These are phyloP conservation scores for Sinhomidia bicolor DNA, from an alignment of 2,888 invertebrate genomes.

Conservation along the genomic window DNA sequence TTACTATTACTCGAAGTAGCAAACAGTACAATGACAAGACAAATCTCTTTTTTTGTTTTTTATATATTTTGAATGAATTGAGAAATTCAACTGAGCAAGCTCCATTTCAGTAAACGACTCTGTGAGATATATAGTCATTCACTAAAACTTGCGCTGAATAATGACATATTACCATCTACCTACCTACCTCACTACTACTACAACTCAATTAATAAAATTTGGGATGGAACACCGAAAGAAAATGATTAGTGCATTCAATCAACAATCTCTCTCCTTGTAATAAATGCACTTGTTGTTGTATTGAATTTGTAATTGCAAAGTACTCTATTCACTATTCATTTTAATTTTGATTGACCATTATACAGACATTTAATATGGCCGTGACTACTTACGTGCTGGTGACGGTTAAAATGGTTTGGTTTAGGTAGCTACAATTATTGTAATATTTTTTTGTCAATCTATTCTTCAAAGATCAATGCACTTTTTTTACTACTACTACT, in stretches of 20 bases:
- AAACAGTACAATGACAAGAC: neutral
- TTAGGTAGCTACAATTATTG: neutral
- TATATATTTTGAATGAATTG: slow-evolving; percentile 23
- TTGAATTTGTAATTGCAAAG: neutral
- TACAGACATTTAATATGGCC: neutral
- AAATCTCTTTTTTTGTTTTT: neutral
- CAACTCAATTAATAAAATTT: neutral
- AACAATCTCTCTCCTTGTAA: neutral
- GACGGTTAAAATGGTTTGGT: no score
- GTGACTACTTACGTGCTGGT: slow-evolving; percentile 22
- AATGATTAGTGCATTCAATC: slow-evolving; percentile 15
- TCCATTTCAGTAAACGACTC: neutral
- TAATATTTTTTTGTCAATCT: neutral
- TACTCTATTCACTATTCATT: neutral
- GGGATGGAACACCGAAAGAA: neutral
- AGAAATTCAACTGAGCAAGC: slow-evolving; percentile 29
- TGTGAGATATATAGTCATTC: slow-evolving; percentile 3
- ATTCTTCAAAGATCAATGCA: slow-evolving; percentile 35
- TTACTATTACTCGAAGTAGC: neutral
- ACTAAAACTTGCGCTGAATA: slow-evolving; percentile 10
- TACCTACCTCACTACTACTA: neutral
- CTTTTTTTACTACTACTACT: no score
- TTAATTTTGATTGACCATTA: slow-evolving; percentile 14
- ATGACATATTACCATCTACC: neutral
- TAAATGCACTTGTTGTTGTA: neutral